These are phyloP conservation scores for Eugnorisma glareosa DNA, from an alignment of 2,888 invertebrate species.

Conservation along the genomic window DNA sequence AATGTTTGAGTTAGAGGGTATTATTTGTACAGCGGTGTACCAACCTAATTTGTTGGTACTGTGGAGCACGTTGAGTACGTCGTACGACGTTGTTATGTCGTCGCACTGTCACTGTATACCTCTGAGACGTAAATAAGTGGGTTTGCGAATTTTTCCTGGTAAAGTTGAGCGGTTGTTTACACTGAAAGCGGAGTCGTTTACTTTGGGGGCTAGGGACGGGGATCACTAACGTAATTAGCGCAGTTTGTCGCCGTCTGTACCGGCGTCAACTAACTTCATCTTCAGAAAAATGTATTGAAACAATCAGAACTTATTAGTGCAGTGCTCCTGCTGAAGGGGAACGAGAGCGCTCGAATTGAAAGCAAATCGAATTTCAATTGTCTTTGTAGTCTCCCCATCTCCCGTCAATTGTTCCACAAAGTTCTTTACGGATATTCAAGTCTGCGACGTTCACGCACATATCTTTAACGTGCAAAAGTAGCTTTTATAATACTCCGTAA, in stretches of 20 bases:
- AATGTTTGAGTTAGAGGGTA: slow-evolving; percentile 46
- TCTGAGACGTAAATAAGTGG: slow-evolving; percentile 86
- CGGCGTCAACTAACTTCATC: slow-evolving; percentile 78
- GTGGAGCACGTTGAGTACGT: slow-evolving; percentile 54
- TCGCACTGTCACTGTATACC: slow-evolving; percentile 81
- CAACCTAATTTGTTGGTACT: slow-evolving; percentile 60
- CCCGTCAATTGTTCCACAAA: slow-evolving; percentile 63
- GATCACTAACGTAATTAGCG: slow-evolving; percentile 88
- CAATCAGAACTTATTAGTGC: slow-evolving; percentile 75
- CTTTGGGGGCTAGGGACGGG: slow-evolving; percentile 78
- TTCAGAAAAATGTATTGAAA: slow-evolving; percentile 77
- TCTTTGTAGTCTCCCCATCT: slow-evolving; percentile 64
- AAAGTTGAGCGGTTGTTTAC: slow-evolving; percentile 88
- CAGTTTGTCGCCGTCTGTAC: slow-evolving; percentile 79
- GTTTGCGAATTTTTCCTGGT: slow-evolving; percentile 88
- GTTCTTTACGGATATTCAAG: slow-evolving; percentile 56
- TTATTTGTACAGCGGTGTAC: slow-evolving; percentile 52
- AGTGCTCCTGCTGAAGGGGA: slow-evolving; percentile 64
- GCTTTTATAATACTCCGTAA: slow-evolving; percentile 33
- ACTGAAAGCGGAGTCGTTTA: slow-evolving; percentile 88
- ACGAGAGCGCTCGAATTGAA: slow-evolving; percentile 64
- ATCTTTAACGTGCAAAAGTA: slow-evolving; percentile 49
- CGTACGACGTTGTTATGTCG: slow-evolving; percentile 69
- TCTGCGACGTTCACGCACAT: slow-evolving; percentile 50
- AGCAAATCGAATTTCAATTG: slow-evolving; percentile 68